phyloP scores from a whole-genome alignment of 2,888 invertebrate genomes.

The Ligdia adustata region DNA sequence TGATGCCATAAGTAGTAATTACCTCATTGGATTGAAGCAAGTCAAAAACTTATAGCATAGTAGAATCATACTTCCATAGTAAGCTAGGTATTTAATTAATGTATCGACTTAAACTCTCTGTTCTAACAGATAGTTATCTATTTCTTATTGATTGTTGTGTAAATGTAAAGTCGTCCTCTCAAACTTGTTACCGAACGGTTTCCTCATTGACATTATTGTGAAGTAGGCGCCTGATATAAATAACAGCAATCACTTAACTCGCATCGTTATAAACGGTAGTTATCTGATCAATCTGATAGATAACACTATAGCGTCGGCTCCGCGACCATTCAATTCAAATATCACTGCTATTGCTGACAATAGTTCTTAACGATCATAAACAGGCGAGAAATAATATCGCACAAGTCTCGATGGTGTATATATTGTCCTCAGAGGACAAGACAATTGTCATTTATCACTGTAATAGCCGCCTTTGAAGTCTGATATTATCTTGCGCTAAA shows the following conservation, averaged over 20 bases:
- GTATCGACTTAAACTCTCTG: no score
- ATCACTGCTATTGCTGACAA: slow-evolving; percentile 70
- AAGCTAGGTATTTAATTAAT: no score
- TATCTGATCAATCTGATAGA: slow-evolving; percentile 74
- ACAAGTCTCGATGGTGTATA: slow-evolving; percentile 70
- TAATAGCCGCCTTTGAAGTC: slow-evolving; percentile 80
- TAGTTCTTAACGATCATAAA: slow-evolving; percentile 77
- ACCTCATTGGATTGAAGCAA: no score
- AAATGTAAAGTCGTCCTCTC: no score
- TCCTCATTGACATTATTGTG: no score
- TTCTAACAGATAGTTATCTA: no score
- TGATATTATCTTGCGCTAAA: slow-evolving; percentile 72
- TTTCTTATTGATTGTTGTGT: no score
- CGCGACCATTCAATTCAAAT: slow-evolving; percentile 80
- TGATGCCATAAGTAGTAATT: no score
- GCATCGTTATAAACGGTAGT: slow-evolving; percentile 60
- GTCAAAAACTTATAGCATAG: no score
- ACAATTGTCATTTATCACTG: slow-evolving; percentile 81
- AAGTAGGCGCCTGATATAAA: slow-evolving; percentile 22
- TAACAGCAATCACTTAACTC: slow-evolving; percentile 33
- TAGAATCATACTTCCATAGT: no score
- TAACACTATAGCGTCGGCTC: slow-evolving; percentile 62
- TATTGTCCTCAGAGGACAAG: slow-evolving; percentile 76
- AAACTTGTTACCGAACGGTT: no score
- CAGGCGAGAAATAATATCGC: slow-evolving; percentile 76